phyloP scores from a whole-genome alignment of 2,888 invertebrate species.

The Cerastis rubricosa region DNA sequence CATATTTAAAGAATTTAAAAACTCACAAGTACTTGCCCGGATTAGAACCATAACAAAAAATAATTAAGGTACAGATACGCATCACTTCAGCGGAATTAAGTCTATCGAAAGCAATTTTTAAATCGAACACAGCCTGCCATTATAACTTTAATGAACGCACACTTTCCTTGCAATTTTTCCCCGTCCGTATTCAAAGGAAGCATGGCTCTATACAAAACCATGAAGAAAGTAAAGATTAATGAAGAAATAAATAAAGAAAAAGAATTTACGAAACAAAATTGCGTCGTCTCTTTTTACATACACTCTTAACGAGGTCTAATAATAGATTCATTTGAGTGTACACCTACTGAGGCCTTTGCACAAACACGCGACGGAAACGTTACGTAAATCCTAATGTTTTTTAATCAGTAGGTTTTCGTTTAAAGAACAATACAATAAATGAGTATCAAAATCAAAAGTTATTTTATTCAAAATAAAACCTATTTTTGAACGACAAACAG shows the following conservation, averaged over 20 bases:
- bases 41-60: too few relatives aligned
- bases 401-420: not conserved
- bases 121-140: not conserved
- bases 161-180: conserved; percentile 11
- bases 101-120: not conserved
- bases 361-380: not conserved
- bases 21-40: too few relatives aligned
- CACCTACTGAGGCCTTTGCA: conserved; percentile 4
- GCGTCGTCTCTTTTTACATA: conserved; percentile 48
- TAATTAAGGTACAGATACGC: too few relatives aligned
- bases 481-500: not conserved
- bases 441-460: not conserved
- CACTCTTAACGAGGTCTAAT: conserved; percentile 49
- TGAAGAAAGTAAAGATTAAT: conserved; percentile 36
- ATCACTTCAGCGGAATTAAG: not conserved
- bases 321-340: conserved; percentile 46
- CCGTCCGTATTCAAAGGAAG: not conserved
- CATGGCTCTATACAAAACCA: conserved; percentile 12
- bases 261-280: conserved; percentile 42
- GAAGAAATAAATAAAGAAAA: conserved; percentile 41
- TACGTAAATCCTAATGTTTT: not conserved
- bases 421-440: not conserved
- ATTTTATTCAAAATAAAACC: not conserved
- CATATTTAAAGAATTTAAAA: too few relatives aligned
- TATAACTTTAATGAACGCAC: not conserved